These are phyloP conservation scores for Bombus confusus DNA, from an alignment of 1,140 invertebrate genomes.

Conservation along the genomic window DNA sequence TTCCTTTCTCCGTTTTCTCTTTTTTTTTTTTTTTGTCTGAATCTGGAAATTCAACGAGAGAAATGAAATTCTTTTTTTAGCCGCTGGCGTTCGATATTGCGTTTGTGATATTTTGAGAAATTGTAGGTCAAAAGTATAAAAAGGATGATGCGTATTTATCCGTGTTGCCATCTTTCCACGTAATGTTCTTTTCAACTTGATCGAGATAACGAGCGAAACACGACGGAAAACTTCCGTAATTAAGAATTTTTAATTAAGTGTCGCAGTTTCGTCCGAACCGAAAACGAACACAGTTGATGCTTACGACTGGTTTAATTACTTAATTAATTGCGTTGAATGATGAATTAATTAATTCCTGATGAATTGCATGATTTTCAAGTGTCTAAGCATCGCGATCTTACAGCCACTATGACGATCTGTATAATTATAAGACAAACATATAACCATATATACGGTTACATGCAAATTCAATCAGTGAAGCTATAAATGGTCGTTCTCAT, in stretches of 20 bases:
- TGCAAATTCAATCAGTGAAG: conserved; percentile 1
- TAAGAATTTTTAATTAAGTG: neutral
- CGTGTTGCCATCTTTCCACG: neutral
- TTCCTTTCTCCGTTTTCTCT: neutral
- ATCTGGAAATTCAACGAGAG: neutral
- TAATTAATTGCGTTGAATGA: neutral
- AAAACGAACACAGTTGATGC: neutral
- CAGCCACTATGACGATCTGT: neutral
- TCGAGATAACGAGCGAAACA: neutral
- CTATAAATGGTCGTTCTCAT: neutral
- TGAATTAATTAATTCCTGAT: neutral
- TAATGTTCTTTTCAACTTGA: neutral
- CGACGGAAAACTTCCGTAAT: neutral
- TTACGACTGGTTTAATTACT: neutral
- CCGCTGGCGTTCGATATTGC: neutral
- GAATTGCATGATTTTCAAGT: neutral
- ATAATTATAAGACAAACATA: neutral
- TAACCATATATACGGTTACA: neutral
- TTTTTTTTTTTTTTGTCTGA: neutral
- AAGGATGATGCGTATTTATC: neutral
- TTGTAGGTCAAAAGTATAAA: neutral
- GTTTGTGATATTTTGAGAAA: neutral
- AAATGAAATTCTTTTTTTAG: neutral
- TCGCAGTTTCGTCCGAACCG: neutral
- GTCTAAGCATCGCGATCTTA: neutral